Percentiles rank a stretch among this genome's conserved stretches.
These are phyloP conservation scores for Alauda arvensis DNA, from an alignment of 2,797 vertebrate species.

Conservation along the genomic window DNA sequence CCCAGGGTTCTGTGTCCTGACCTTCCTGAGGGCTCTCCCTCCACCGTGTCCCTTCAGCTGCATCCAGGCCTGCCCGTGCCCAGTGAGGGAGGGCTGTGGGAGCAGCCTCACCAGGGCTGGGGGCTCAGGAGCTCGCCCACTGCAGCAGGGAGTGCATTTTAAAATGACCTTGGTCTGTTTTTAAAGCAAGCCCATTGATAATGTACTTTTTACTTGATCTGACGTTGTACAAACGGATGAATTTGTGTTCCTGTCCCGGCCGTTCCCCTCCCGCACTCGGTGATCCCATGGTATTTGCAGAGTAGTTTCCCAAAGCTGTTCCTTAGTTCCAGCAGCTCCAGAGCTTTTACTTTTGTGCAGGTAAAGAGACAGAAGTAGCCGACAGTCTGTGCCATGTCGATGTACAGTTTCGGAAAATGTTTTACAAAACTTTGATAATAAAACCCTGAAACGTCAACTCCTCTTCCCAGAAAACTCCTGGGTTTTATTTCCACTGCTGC, in stretches of 20 bases:
- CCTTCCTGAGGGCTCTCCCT: conserved; percentile 57
- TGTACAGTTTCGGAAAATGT: conserved; percentile 88
- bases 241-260: conserved; percentile 73
- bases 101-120: not conserved
- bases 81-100: not conserved
- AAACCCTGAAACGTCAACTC: conserved; percentile 79
- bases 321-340: conserved; percentile 66
- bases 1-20: conserved; percentile 64
- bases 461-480: conserved; percentile 52
- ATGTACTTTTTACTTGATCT: conserved; percentile 75
- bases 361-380: conserved; percentile 74
- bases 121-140: not conserved
- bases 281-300: conserved; percentile 71
- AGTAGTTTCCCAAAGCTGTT: conserved; percentile 68
- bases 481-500: conserved; percentile 31
- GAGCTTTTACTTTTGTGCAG: conserved; percentile 76
- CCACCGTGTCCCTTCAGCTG: not conserved
- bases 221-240: conserved; percentile 70
- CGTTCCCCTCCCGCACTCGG: conserved; percentile 63
- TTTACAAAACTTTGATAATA: conserved; percentile 94
- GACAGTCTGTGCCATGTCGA: conserved; percentile 79
- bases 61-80: not conserved
- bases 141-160: conserved; percentile 68
- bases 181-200: conserved; percentile 72
- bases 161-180: conserved; percentile 69